Percentiles rank a stretch among this genome's conserved stretches.
Conservation (phyloP, 2,888 invertebrate genomes). For the Geophilus truncorum region DNA sequence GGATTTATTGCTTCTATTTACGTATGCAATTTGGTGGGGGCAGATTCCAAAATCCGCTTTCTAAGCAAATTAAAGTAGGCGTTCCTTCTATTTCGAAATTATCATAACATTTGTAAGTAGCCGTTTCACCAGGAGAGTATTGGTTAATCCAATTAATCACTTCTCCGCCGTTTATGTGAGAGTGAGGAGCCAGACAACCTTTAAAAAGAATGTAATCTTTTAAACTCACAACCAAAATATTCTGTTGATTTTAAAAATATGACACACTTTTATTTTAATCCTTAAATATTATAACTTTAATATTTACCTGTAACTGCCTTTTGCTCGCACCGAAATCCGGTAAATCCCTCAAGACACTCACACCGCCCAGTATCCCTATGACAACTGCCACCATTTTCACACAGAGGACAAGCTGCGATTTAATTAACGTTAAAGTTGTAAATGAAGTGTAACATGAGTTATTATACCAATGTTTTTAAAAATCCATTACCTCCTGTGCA, state of each 20-base stretch:
- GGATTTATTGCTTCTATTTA: too few species aligned
- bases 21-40: slow-evolving; percentile 36
- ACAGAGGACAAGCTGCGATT: neutral
- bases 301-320: too few species aligned
- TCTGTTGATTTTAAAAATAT: too few species aligned
- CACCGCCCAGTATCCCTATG: neutral
- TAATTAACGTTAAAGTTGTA: too few species aligned
- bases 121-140: neutral
- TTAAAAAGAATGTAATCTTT: neutral
- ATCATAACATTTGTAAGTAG: slow-evolving; percentile 34
- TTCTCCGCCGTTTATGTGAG: neutral
- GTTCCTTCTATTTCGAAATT: slow-evolving; percentile 32
- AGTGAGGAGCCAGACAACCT: neutral
- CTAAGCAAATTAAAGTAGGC: slow-evolving; percentile 34
- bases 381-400: neutral
- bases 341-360: neutral
- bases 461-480: too few species aligned
- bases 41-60: slow-evolving; percentile 35
- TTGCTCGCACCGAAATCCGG: neutral
- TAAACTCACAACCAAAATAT: neutral
- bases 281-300: neutral
- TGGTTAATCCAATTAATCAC: neutral
- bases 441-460: too few species aligned
- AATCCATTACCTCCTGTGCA: slow-evolving; percentile 37
- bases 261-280: too few species aligned